Evolutionary conservation across 2,888 invertebrate species (phyloP), one percentile per base, ranked within the genome.

Genomic region (Leptopilina syphax): DNA sequence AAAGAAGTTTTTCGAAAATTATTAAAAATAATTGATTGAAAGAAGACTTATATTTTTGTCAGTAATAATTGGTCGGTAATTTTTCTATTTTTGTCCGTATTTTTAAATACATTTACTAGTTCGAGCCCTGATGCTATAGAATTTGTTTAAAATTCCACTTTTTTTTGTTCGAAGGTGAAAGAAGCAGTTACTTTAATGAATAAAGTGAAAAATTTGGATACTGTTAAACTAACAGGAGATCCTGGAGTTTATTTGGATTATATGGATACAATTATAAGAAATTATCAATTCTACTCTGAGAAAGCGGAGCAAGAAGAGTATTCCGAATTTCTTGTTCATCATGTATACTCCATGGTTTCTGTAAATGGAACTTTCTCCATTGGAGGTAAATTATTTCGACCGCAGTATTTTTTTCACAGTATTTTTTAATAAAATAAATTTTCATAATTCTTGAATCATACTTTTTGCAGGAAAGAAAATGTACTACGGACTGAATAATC

Each of bases 341-440:
- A 81, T 81, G 77, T 90, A 2, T 90, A 90, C 77, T 82, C 86
- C 13, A 76, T 90, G 79, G 77, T 90, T 8, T 65, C 84, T 91
- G 34, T 85, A 87, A 47, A 87, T 27, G 65, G 41, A 81, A 12
- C 76, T 4, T 13, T 60, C n/a, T 13, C n/a, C 3, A 57, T 34
- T n/a, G 73, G 73, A 57, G 73, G 73, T 73, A 60, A 73, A n/a
- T n/a, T n/a, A 57, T 54, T 5, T 4, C 8, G 7, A 24, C 50
- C 1, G 12, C 27, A 18, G 50, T 70, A 12, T 12, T 12, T 27
- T n/a, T 44, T 34, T 8, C 27, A 1, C 27, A 27, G 27, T 27
- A 27, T 27, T 27, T 27, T 27, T 27, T 27, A 27, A 27, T 3
- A 27, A 3, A 27, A 27, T 27, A 34, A 34, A 34, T 4, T 34